Conservation (phyloP, 2,797 vertebrate species). For the Oreochromis grahami region DNA sequence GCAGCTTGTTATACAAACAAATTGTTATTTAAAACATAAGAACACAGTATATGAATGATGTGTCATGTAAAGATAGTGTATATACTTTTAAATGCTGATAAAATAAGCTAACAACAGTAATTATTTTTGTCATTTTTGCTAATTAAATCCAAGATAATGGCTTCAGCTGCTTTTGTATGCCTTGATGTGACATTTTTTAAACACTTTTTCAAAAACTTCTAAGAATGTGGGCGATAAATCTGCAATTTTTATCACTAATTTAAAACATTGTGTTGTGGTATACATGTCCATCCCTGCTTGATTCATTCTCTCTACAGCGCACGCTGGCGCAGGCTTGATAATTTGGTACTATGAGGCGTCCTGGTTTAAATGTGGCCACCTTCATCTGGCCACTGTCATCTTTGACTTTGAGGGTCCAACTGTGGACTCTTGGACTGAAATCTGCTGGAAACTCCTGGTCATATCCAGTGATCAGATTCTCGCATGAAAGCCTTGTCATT, state of each 20-base stretch:
- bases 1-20: background rate
- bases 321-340: rapidly evolving
- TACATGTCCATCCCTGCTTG: constrained; percentile 91
- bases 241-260: background rate
- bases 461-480: background rate
- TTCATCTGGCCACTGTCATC: background rate
- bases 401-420: background rate
- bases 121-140: background rate
- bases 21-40: background rate
- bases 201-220: background rate
- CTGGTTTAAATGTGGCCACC: background rate
- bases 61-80: background rate
- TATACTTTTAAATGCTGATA: background rate
- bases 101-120: background rate
- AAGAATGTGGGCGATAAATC: background rate
- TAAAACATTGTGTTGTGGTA: constrained; percentile 79
- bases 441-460: background rate
- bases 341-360: background rate
- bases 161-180: background rate
- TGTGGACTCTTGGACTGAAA: background rate
- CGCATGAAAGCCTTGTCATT: background rate
- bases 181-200: background rate
- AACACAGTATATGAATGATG: background rate
- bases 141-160: background rate
- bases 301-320: constrained; percentile 89